phyloP scores from a whole-genome alignment of 64 coral and sea anemone genomes.

The Stylophora pistillata region DNA sequence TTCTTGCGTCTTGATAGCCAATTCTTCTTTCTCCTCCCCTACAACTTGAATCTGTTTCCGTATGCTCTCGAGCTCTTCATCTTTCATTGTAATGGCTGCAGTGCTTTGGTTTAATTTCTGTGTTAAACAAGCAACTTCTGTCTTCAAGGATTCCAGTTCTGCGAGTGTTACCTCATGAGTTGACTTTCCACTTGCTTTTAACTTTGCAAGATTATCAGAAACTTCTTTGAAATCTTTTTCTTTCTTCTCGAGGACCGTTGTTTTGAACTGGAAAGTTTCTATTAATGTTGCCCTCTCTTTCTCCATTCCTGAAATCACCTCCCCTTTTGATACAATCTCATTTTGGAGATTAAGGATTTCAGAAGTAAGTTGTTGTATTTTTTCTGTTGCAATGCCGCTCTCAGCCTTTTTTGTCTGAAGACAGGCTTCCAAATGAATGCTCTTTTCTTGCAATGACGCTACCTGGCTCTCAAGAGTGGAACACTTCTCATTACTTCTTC shows the following conservation, averaged over 20 bases:
- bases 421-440: conserved; percentile 7
- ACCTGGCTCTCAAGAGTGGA: not conserved
- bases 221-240: conserved; percentile 39
- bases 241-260: conserved; percentile 19
- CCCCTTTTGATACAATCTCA: not conserved
- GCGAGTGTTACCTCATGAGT: not conserved
- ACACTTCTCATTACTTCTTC: conserved; percentile 20
- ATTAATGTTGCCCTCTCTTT: not conserved
- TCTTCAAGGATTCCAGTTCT: conserved; percentile 17
- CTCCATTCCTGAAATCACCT: conserved; percentile 4
- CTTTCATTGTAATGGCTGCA: conserved; percentile 1
- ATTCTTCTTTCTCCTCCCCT: not conserved
- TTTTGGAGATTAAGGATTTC: conserved; percentile 1
- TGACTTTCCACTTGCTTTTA: conserved; percentile 31
- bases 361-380: not conserved
- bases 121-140: not conserved
- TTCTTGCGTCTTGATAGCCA: not conserved
- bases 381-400: not conserved
- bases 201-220: not conserved
- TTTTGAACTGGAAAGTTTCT: not conserved
- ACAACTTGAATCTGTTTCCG: not conserved
- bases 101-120: conserved; percentile 22
- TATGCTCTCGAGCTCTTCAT: conserved; percentile 26
- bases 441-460: not conserved
- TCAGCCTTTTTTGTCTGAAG: not conserved